phyloP scores from a whole-genome alignment of 1,140 invertebrate genomes.

The Drosophila parvula region DNA sequence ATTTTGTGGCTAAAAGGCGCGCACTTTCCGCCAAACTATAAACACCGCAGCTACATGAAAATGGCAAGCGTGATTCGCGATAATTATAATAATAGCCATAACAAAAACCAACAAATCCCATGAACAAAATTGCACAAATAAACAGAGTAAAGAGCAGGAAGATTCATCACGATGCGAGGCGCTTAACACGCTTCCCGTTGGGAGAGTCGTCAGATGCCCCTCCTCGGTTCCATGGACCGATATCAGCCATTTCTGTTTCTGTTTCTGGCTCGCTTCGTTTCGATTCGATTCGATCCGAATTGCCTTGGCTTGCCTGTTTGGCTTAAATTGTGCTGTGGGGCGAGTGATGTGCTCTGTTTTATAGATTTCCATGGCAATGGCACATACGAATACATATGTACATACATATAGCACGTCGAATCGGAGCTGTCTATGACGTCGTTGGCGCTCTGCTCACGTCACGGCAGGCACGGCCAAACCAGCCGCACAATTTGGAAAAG shows the following conservation, averaged over 20 bases:
- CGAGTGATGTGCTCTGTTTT: conserved; percentile 41
- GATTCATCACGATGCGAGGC: conserved; percentile 50
- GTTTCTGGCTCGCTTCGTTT: conserved; percentile 14
- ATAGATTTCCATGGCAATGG: conserved; percentile 60
- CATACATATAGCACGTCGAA: conserved; percentile 23
- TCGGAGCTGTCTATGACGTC: conserved; percentile 54
- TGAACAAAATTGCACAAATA: conserved; percentile 61
- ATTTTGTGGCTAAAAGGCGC: conserved; percentile 27
- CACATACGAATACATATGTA: conserved; percentile 16
- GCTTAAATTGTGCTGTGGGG: conserved; percentile 19
- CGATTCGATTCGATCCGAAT: conserved; percentile 20
- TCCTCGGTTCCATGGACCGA: conserved; percentile 18
- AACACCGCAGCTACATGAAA: conserved; percentile 48
- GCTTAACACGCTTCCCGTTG: conserved; percentile 74
- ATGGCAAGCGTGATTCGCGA: conserved; percentile 52
- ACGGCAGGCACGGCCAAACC: conserved; percentile 49
- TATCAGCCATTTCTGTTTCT: conserved; percentile 25
- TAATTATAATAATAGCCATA: conserved; percentile 69
- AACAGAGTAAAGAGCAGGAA: conserved; percentile 54
- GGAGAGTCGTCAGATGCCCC: conserved; percentile 65
- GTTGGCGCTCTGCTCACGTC: conserved; percentile 63
- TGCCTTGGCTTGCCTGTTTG: conserved; percentile 8
- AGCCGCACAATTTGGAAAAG: conserved; percentile 62
- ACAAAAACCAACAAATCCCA: conserved; percentile 35
- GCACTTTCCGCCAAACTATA: conserved; percentile 47